A percentile compares a stretch with the other conserved stretches of the same genome.
phyloP scores from a whole-genome alignment of 2,113 vertebrate species.

The Mohoua ochrocephala region DNA sequence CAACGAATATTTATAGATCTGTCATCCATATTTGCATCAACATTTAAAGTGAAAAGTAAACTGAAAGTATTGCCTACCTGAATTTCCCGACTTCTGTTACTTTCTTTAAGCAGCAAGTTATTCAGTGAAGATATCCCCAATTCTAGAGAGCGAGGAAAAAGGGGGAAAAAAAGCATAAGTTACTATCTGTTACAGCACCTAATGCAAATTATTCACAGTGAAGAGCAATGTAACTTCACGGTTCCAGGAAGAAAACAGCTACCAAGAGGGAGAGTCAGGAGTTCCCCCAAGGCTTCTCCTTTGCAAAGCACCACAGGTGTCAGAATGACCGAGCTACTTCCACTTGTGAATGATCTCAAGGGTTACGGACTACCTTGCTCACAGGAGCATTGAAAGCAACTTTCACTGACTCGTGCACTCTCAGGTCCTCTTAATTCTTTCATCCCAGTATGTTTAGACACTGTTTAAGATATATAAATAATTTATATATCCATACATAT shows the following conservation, averaged over 20 bases:
- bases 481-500: fast-evolving
- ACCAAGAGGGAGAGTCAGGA: neutral
- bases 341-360: neutral
- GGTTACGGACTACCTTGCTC: neutral
- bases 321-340: neutral
- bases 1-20: neutral
- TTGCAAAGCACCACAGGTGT: neutral
- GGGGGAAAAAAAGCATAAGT: neutral
- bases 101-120: neutral
- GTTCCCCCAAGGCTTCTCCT: neutral
- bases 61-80: neutral
- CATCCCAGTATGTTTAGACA: neutral
- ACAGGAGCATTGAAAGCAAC: neutral
- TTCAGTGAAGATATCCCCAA: neutral
- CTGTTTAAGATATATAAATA: neutral
- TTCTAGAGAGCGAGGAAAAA: neutral
- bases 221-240: neutral
- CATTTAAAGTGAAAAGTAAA: conserved; percentile 10
- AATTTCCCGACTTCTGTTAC: conserved; percentile 1
- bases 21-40: neutral
- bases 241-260: neutral
- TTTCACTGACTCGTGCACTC: neutral
- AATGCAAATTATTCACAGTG: neutral
- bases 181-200: neutral
- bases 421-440: neutral